These are phyloP conservation scores for Drosophila ogumai DNA, from an alignment of 1,140 invertebrate species.

Conservation along the genomic window DNA sequence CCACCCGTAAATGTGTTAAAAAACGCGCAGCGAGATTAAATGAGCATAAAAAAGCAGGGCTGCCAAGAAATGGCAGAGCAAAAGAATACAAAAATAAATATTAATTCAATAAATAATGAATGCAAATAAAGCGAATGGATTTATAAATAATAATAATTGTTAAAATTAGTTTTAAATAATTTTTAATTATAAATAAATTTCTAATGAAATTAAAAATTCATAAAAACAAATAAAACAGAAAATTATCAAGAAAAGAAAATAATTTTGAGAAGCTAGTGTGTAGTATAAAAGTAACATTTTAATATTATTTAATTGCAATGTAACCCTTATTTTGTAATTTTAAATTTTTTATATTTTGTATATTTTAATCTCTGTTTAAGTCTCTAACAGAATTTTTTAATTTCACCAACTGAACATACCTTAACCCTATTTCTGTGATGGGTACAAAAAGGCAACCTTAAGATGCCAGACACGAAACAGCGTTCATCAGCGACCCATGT, in stretches of 20 bases:
- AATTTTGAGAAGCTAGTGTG: no score
- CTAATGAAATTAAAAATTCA: background rate
- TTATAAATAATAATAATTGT: background rate
- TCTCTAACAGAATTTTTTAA: background rate
- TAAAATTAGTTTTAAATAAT: background rate
- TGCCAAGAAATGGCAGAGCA: constrained; percentile 9
- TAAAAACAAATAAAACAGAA: background rate
- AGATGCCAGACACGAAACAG: constrained; percentile 76
- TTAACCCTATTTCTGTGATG: background rate
- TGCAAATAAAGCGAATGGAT: background rate
- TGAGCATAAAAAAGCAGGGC: constrained; percentile 77
- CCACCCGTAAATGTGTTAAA: constrained; percentile 73
- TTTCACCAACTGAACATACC: background rate
- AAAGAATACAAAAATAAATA: background rate
- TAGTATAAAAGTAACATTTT: no score
- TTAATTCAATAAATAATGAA: constrained; percentile 18
- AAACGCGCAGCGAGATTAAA: constrained; percentile 79
- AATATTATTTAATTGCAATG: background rate
- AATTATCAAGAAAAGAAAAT: no score
- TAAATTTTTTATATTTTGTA: background rate
- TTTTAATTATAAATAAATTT: background rate
- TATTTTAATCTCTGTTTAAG: background rate
- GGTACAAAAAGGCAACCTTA: constrained; percentile 49
- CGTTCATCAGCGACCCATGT: constrained; percentile 70
- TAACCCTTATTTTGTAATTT: background rate